phyloP scores from a whole-genome alignment of 2,888 invertebrate genomes.

The Ectobius pallidus region DNA sequence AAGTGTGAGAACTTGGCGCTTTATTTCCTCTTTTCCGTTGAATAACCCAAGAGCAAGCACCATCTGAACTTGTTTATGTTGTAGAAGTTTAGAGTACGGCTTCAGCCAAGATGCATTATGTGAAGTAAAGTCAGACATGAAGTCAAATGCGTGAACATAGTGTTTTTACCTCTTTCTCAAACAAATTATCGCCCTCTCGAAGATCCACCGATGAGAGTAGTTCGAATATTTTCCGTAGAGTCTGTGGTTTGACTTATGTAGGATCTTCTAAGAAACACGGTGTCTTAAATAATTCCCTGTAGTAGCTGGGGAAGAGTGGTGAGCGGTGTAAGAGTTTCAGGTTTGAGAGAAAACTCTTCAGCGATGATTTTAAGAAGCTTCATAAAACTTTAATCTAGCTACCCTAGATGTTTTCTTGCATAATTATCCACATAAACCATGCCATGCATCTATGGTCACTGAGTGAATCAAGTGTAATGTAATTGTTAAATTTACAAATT shows the following conservation, averaged over 20 bases:
- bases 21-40: slow-evolving; percentile 55
- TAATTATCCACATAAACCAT: no score
- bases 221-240: slow-evolving; percentile 54
- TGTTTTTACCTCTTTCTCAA: slow-evolving; percentile 45
- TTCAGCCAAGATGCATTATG: slow-evolving; percentile 57
- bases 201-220: slow-evolving; percentile 52
- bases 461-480: no score
- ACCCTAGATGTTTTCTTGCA: no score
- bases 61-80: slow-evolving; percentile 50
- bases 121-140: slow-evolving; percentile 58
- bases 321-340: slow-evolving; percentile 54
- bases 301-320: slow-evolving; percentile 59
- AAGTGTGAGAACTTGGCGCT: slow-evolving; percentile 54
- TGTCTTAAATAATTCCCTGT: slow-evolving; percentile 55
- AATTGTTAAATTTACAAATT: no score
- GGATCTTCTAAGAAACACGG: slow-evolving; percentile 52
- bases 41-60: slow-evolving; percentile 59
- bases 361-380: no score
- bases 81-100: slow-evolving; percentile 55
- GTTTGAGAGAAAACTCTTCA: no score
- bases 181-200: slow-evolving; percentile 48
- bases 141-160: slow-evolving; percentile 58
- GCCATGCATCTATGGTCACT: no score
- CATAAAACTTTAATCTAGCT: no score
- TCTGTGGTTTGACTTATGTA: slow-evolving; percentile 54